Evolutionary conservation across 2,888 invertebrate genomes (phyloP).

Genomic region (Leucania comma): DNA sequence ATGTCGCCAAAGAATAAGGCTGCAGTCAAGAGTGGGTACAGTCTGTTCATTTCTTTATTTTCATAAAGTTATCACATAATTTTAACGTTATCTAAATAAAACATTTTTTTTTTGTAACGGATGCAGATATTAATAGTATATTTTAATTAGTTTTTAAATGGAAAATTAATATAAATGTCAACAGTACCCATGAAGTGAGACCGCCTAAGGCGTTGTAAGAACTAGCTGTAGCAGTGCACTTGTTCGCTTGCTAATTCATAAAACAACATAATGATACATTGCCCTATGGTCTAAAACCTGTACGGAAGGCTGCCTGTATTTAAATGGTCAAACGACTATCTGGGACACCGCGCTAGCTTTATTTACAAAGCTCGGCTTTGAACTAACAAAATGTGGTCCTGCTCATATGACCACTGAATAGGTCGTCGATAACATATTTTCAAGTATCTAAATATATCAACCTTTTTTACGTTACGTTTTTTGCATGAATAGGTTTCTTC

Average conservation of each 20-base stretch:
- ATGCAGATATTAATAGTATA: background rate
- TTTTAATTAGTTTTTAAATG: slow-evolving; percentile 3
- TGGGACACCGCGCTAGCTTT: slow-evolving; percentile 20
- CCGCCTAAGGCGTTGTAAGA: background rate
- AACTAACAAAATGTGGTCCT: background rate
- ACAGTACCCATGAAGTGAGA: slow-evolving; percentile 1
- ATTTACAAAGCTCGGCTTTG: slow-evolving; percentile 18
- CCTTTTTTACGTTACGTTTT: too few relatives aligned
- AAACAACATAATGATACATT: slow-evolving; percentile 41
- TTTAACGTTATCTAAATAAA: background rate
- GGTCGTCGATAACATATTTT: background rate
- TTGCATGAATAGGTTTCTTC: too few relatives aligned
- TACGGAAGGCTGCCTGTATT: slow-evolving; percentile 32
- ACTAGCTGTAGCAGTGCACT: slow-evolving; percentile 5
- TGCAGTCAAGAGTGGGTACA: slow-evolving; percentile 44
- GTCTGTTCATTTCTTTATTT: slow-evolving; percentile 26
- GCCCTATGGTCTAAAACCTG: slow-evolving; percentile 19
- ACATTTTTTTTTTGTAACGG: background rate
- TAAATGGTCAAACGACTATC: slow-evolving; percentile 22
- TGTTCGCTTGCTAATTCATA: slow-evolving; percentile 26
- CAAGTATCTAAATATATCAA: too few relatives aligned
- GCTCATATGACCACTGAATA: background rate
- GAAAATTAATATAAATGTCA: slow-evolving; percentile 6
- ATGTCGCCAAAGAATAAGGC: slow-evolving; percentile 76
- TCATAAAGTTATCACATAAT: background rate